phyloP scores from a whole-genome alignment of 1,140 invertebrate species.

The Heliconius hermathena region DNA sequence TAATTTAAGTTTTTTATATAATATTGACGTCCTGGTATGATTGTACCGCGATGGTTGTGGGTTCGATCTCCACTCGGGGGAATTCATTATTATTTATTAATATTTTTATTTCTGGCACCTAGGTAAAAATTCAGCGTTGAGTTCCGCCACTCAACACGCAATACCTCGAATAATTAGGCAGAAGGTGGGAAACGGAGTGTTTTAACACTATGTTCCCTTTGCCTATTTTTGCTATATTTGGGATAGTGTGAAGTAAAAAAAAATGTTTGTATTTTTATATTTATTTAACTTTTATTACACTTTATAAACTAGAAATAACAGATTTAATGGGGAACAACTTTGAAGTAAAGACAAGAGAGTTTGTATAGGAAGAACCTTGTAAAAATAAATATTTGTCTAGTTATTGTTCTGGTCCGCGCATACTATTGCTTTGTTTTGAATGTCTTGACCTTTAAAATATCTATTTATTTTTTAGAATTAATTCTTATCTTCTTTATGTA shows the following conservation, averaged over 20 bases:
- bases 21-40: not conserved
- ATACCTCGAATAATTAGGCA: no score
- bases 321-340: not conserved
- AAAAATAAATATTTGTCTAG: slow-evolving; percentile 4
- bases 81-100: no score
- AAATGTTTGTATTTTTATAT: not conserved
- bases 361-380: slow-evolving; percentile 1
- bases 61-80: no score
- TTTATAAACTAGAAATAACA: not conserved
- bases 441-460: not conserved
- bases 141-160: no score
- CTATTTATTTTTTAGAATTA: not conserved
- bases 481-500: not conserved
- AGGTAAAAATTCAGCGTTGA: no score
- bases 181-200: no score
- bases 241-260: no score
- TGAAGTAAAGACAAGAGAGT: not conserved
- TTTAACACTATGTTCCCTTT: no score
- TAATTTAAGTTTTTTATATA: not conserved
- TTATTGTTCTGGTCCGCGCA: slow-evolving; percentile 1
- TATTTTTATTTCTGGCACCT: no score
- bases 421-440: slow-evolving; percentile 3
- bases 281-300: not conserved
- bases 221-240: no score
- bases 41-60: no score